These are phyloP conservation scores for Synergus umbraculus DNA, from an alignment of 2,888 invertebrate genomes.

Conservation along the genomic window DNA sequence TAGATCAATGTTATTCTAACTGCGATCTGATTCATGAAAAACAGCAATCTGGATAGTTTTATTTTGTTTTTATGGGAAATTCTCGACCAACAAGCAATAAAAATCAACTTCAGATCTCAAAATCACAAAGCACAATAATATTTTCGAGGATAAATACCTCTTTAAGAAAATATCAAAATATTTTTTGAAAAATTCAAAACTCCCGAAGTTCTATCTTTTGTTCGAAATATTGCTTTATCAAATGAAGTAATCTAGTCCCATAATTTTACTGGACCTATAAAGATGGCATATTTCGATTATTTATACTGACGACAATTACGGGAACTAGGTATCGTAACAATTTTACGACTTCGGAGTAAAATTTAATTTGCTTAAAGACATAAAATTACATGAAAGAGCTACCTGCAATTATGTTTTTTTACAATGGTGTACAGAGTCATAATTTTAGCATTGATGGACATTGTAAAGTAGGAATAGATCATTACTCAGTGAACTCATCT, in stretches of 20 bases:
- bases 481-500: conserved; percentile 1
- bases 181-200: no score
- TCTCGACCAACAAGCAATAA: not conserved
- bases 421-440: not conserved
- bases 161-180: no score
- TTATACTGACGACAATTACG: conserved; percentile 12
- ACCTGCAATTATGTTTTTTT: conserved; percentile 9
- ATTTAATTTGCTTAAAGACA: conserved; percentile 3
- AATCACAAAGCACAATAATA: not conserved
- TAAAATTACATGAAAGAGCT: conserved; percentile 10
- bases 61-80: not conserved
- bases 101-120: no score
- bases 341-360: conserved; percentile 8
- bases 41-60: not conserved
- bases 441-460: not conserved
- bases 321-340: not conserved
- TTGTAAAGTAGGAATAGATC: not conserved
- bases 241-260: not conserved
- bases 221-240: not conserved
- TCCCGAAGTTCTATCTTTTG: not conserved
- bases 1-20: conserved; percentile 16
- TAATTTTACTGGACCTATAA: conserved; percentile 7
- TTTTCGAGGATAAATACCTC: no score
- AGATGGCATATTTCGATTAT: not conserved
- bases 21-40: not conserved